These are phyloP conservation scores for Malurus melanocephalus DNA, from an alignment of 2,113 vertebrate species.

Conservation along the genomic window DNA sequence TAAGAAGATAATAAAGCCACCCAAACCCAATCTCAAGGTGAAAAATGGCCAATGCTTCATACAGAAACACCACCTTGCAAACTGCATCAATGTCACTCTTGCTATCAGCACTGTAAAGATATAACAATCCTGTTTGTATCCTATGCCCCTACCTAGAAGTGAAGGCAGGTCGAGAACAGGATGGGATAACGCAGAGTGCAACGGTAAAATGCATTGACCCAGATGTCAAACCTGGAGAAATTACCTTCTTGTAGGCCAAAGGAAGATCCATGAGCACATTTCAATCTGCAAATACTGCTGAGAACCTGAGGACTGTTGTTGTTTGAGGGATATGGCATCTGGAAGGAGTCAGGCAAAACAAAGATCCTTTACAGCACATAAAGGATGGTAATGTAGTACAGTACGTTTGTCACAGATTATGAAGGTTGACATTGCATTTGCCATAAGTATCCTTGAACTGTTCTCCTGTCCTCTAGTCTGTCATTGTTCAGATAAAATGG, in stretches of 20 bases:
- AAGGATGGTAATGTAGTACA: not conserved
- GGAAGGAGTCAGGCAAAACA: not conserved
- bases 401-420: not conserved
- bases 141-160: not conserved
- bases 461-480: not conserved
- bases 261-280: not conserved
- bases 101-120: not conserved
- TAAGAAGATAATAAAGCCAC: not conserved
- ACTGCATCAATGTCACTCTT: not conserved
- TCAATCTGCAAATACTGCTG: not conserved
- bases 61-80: not conserved
- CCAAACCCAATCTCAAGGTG: not conserved
- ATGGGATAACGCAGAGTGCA: not conserved
- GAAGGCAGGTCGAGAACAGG: not conserved
- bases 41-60: not conserved
- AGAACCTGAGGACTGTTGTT: not conserved
- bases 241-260: not conserved
- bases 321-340: not conserved
- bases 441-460: not conserved
- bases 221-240: not conserved
- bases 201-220: rapidly evolving
- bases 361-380: not conserved
- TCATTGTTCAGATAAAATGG: not conserved
- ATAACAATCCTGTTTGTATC: not conserved
- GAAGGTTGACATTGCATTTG: not conserved